Evolutionary conservation across 2,888 invertebrate genomes (phyloP), one percentile per base, ranked within the genome.

Genomic region (Deroplatys truncata): DNA sequence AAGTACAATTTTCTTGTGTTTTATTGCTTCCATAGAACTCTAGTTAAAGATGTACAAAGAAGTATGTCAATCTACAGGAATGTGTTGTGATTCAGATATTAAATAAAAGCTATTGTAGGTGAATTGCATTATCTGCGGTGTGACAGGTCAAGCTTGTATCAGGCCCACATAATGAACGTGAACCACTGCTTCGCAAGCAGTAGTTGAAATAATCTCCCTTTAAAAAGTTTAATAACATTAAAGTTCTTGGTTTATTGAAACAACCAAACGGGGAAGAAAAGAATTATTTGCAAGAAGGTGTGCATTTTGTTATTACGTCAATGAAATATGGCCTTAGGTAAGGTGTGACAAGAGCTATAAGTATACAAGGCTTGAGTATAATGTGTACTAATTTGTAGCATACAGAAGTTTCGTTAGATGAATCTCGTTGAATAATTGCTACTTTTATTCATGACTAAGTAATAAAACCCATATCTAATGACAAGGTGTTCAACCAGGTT

Each of bases 261-360:
- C 56, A 72, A 25, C 56, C 16, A 72, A 72, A 72, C 56, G 13
- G 20, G 16, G 83, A 85, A 85, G 85, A 43, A 87, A 28, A 83
- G 83, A 31, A 31, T 31, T 82, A 31, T n/a, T 35, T 72, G 4
- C 87, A 87, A 87, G 87, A 56, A 13, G 29, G 82, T 16, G 72
- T 35, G 83, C n/a, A 20, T 82, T 82, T 20, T 7, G n/a, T n/a
- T 20, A 82, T 35, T 83, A 28, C 72, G 29, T 86, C 29, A 82
- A 31, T 28, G 82, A 35, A 87, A 82, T 87, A 87, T 87, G 87
- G 87, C 87, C 43, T 35, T 87, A 87, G 87, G 87, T 87, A 87
- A 87, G 87, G 56, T n/a, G 85, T n/a, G 56, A 72, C 20, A 72
- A 72, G 56, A 72, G 25, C 25, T 72, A 2, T 72, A 72, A n/a